phyloP scores from a whole-genome alignment of 2,797 vertebrate species.

The Hafferia zeledoni region DNA sequence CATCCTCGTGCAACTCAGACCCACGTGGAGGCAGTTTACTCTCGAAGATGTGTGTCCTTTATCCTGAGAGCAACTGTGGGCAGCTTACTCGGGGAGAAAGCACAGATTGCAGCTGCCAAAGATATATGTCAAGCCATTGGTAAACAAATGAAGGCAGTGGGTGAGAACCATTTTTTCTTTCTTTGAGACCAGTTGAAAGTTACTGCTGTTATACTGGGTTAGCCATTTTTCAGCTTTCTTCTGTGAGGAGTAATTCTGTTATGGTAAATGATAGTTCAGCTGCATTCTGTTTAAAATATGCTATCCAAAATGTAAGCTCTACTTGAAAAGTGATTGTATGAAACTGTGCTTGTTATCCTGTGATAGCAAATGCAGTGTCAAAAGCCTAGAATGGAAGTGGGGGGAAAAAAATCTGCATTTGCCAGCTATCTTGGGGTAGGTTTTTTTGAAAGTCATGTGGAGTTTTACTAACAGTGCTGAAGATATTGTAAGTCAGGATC shows the following conservation, averaged over 20 bases:
- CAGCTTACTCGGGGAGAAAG: slow-evolving; percentile 94
- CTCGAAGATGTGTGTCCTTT: slow-evolving; percentile 96
- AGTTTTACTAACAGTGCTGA: neutral
- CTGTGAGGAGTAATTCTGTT: neutral
- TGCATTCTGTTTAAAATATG: neutral
- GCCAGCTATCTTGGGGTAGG: neutral
- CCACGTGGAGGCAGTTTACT: slow-evolving; percentile 97
- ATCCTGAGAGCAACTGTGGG: slow-evolving; percentile 96
- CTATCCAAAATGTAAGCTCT: neutral
- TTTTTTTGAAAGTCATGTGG: neutral
- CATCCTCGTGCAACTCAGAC: slow-evolving; percentile 97
- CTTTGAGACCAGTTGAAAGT: neutral
- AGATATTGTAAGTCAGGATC: neutral
- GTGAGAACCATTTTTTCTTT: slow-evolving; percentile 76
- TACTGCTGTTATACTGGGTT: neutral
- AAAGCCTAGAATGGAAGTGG: neutral
- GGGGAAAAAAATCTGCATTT: neutral
- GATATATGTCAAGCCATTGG: slow-evolving; percentile 98
- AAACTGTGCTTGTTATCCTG: neutral
- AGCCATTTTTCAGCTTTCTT: neutral
- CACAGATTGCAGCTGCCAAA: slow-evolving; percentile 97
- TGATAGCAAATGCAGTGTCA: neutral
- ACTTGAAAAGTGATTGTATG: neutral
- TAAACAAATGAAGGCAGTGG: slow-evolving; percentile 99
- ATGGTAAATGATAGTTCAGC: neutral